Conservation (phyloP, 1,140 invertebrate genomes). For the Anoplophora glabripennis region DNA sequence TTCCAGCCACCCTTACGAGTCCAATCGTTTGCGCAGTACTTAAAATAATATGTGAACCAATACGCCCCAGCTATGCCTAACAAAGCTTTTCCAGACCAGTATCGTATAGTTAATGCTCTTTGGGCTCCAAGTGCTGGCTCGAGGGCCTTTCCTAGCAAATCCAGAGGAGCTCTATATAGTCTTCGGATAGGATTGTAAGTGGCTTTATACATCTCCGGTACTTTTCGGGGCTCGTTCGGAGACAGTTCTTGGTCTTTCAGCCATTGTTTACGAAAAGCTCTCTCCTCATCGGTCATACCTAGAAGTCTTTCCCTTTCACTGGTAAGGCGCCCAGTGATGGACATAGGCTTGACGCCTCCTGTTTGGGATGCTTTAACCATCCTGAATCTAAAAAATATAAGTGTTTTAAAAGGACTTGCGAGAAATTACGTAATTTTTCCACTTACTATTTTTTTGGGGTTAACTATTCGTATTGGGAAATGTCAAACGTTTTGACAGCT, state of each 20-base stretch:
- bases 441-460: background rate
- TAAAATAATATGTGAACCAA: constrained; percentile 67
- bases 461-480: too few species aligned
- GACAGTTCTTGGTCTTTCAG: constrained; percentile 76
- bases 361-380: constrained; percentile 51
- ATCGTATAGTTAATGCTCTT: constrained; percentile 56
- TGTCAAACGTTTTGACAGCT: background rate
- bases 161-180: constrained; percentile 68
- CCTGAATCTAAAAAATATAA: background rate
- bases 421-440: background rate
- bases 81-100: constrained; percentile 61
- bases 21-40: constrained; percentile 78
- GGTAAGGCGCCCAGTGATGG: constrained; percentile 69
- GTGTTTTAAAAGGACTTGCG: background rate
- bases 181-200: constrained; percentile 75
- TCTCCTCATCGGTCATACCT: constrained; percentile 81
- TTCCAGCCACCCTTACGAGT: constrained; percentile 66
- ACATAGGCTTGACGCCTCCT: constrained; percentile 66
- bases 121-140: constrained; percentile 57
- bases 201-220: constrained; percentile 65
- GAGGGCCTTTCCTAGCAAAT: constrained; percentile 55
- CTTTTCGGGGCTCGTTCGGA: constrained; percentile 66
- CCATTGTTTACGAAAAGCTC: constrained; percentile 78
- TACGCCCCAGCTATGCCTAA: constrained; percentile 54
- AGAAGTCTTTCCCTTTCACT: constrained; percentile 71